Evolutionary conservation across 2,797 vertebrate genomes (phyloP).

Genomic region (Chelon labrosus): DNA sequence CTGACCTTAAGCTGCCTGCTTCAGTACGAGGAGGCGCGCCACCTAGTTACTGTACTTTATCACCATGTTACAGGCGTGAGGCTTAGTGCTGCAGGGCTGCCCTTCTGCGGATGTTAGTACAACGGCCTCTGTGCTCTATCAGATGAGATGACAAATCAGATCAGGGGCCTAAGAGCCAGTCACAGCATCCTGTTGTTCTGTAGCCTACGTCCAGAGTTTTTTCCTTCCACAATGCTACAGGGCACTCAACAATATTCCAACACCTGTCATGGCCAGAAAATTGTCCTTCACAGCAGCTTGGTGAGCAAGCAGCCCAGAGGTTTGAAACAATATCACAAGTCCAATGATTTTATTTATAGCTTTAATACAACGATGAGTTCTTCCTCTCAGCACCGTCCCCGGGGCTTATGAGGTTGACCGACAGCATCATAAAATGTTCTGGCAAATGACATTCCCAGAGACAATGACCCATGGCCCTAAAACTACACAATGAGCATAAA

Average conservation of each 20-base stretch:
- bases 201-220: constrained; percentile 45
- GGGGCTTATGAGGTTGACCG: constrained; percentile 57
- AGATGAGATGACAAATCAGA: constrained; percentile 70
- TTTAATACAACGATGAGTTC: constrained; percentile 73
- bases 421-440: constrained; percentile 71
- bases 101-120: constrained; percentile 37
- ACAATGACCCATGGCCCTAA: constrained; percentile 69
- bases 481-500: constrained; percentile 55
- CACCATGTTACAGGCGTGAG: constrained; percentile 26
- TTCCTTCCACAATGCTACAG: constrained; percentile 46
- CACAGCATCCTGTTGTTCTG: constrained; percentile 52
- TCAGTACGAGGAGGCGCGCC: constrained; percentile 26
- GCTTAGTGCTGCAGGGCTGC: constrained; percentile 40
- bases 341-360: constrained; percentile 80
- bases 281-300: constrained; percentile 65
- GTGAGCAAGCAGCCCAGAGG: constrained; percentile 72
- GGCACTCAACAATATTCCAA: constrained; percentile 58
- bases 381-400: constrained; percentile 58
- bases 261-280: constrained; percentile 72
- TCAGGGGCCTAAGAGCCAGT: constrained; percentile 65
- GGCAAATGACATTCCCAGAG: constrained; percentile 71
- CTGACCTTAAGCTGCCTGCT: constrained; percentile 28
- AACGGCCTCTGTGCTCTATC: constrained; percentile 37
- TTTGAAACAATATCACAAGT: constrained; percentile 76
- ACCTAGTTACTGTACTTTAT: constrained; percentile 39